These are phyloP conservation scores for Acropora yongei DNA, from an alignment of 64 coral and sea anemone species.

Conservation along the genomic window DNA sequence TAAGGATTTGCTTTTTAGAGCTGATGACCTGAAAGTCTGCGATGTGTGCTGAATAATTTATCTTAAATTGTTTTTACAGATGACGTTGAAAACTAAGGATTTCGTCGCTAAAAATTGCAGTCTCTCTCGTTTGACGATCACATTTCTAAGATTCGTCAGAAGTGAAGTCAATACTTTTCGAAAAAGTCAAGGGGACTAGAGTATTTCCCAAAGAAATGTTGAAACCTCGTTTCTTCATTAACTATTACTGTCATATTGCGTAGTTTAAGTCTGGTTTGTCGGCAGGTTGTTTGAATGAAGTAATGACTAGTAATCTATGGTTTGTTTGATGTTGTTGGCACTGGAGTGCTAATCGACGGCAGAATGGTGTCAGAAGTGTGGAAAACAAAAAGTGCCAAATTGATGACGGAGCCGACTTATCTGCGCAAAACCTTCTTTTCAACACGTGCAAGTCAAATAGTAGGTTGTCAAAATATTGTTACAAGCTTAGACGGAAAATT, in stretches of 20 bases:
- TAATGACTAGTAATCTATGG: conserved; percentile 8
- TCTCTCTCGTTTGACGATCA: too few species aligned
- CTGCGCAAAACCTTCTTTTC: conserved; percentile 34
- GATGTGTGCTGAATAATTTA: not conserved
- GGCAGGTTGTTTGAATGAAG: conserved; percentile 25
- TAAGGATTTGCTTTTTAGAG: not conserved
- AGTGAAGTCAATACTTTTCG: too few species aligned
- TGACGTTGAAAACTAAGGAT: not conserved
- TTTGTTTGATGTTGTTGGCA: conserved; percentile 23
- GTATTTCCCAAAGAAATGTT: too few species aligned
- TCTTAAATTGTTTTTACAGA: conserved; percentile 23
- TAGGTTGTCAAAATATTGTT: conserved; percentile 56
- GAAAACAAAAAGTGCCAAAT: conserved; percentile 36
- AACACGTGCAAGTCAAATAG: conserved; percentile 14
- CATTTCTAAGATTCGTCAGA: too few species aligned
- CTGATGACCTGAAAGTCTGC: conserved; percentile 19
- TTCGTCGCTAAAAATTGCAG: not conserved
- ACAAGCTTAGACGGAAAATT: conserved; percentile 13
- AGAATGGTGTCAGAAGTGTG: conserved; percentile 22
- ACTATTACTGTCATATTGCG: too few species aligned
- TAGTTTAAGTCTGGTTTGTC: conserved; percentile 6
- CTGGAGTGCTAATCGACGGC: conserved; percentile 35
- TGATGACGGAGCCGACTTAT: conserved; percentile 43
- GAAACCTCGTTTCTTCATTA: too few species aligned
- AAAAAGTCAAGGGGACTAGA: too few species aligned